Base-by-base conservation (phyloP, 2,113 vertebrate genomes). In the Chitala chitala region DNA sequence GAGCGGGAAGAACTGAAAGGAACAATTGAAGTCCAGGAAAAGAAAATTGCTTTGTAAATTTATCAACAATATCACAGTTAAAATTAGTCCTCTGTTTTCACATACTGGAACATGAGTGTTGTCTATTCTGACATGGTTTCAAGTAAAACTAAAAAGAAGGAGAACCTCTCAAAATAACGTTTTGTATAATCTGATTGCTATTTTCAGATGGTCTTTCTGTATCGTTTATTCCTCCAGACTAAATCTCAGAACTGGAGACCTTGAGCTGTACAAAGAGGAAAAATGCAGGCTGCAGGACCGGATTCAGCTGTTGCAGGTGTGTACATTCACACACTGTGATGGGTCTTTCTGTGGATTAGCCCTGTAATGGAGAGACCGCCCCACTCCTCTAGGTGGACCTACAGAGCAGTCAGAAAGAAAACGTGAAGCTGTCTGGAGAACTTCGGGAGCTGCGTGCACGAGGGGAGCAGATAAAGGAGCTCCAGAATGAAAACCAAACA, bases 251-350 rank as follows among this genome's bases (percentile, higher is more conserved):
- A 0, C 82, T 9, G 76, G 79, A 83, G 81, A 87, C 51, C 5
- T 9, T 46, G 78, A 89, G 56, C 54, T 53, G 56, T 56, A 22
- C 36, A 8, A 22, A 0, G 69, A 51, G 33, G 50, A 76, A 38
- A 74, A 84, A 56, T 42, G 73, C 44, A 85, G 77, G 77, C 22
- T 77, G 24, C 80, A 70, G 51, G 88, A 91, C 68, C 13, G 53
- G 15, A 24, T 80, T 22, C 84, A 87, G 29, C 84, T 91, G 20
- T 78, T 89, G 1, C 74, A 90, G 87, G 90, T 91, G 24, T 63
- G 74, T 33, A 64, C 5, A 65, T 22, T 38, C 46, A 2, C 6
- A n/a, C 24, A 15, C 69, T 66, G 40, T 48, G 31, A 55, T 15
- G 24, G n/a, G 31, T 38, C 53, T 51, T n/a, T 33, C 42, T 46